phyloP scores from a whole-genome alignment of 92 coral and sea anemone genomes.

The Desmophyllum pertusum region DNA sequence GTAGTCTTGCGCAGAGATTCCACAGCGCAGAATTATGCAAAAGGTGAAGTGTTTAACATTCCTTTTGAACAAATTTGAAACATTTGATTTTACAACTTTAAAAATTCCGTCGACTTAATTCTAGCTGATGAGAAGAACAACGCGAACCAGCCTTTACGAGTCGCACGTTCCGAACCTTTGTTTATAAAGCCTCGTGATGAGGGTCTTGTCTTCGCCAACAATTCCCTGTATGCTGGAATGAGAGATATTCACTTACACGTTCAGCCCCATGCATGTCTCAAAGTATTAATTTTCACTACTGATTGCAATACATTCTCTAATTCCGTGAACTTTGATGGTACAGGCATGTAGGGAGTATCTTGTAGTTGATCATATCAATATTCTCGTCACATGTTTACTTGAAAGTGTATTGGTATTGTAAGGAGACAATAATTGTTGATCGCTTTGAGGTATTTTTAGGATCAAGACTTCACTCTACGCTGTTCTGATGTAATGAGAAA shows the following conservation, averaged over 20 bases:
- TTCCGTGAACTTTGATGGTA: background rate
- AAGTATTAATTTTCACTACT: background rate
- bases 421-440: background rate
- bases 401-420: background rate
- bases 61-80: background rate
- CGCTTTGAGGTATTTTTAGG: background rate
- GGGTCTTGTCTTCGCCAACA: background rate
- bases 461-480: background rate
- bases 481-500: background rate
- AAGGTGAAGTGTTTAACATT: background rate
- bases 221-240: background rate
- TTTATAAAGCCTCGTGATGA: background rate
- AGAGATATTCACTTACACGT: background rate
- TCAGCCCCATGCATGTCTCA: background rate
- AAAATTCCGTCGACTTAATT: background rate
- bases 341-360: background rate
- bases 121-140: background rate
- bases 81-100: background rate
- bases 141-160: background rate
- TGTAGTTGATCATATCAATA: background rate
- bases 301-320: background rate
- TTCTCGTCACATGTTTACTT: background rate
- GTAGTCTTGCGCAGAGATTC: slow-evolving; percentile 13
- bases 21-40: background rate
- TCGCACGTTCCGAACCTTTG: background rate